Conservation (phyloP, 2,113 vertebrate genomes). For the Sprattus sprattus region DNA sequence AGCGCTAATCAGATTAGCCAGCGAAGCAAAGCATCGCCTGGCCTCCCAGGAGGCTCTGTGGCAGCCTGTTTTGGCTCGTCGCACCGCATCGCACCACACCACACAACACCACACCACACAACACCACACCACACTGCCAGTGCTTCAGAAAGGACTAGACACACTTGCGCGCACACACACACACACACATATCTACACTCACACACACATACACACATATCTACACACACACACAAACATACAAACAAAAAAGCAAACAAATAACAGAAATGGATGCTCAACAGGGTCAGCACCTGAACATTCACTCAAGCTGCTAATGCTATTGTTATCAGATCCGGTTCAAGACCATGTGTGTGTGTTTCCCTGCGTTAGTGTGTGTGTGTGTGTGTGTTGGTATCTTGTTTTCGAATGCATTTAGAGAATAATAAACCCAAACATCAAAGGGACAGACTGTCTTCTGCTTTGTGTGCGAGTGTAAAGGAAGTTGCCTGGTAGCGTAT, state of each 20-base stretch:
- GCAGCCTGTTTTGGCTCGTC: conserved; percentile 9
- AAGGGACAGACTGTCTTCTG: no score
- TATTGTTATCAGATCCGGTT: no score
- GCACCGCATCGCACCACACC: background rate
- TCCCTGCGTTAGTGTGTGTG: background rate
- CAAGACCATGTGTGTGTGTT: background rate
- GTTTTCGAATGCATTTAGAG: no score
- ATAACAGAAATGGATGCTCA: background rate
- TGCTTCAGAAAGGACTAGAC: background rate
- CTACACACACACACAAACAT: background rate
- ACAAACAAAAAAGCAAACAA: background rate
- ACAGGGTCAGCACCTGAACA: background rate
- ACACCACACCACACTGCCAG: background rate
- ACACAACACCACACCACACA: background rate
- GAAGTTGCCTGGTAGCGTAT: no score
- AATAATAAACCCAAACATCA: no score
- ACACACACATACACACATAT: background rate
- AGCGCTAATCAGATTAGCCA: conserved; percentile 32
- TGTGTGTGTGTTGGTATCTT: background rate
- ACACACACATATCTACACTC: background rate
- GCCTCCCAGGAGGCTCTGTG: background rate
- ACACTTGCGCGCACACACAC: background rate
- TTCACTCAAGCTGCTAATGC: background rate
- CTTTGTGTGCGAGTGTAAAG: no score
- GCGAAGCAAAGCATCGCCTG: background rate